Base-by-base conservation (phyloP, 2,797 vertebrate genomes). In the Pangasius mekongensis region DNA sequence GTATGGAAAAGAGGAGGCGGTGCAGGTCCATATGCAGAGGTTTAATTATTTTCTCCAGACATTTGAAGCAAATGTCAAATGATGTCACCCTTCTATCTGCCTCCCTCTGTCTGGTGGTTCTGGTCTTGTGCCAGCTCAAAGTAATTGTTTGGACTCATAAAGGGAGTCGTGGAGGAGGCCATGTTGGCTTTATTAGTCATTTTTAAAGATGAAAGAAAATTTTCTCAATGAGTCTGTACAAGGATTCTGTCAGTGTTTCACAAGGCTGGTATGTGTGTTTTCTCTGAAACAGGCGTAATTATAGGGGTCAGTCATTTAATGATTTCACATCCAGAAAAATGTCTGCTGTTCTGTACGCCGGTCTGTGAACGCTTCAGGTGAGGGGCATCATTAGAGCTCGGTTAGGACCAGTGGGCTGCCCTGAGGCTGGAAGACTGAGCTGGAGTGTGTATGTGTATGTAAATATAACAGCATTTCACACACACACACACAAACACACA, bases 21-120 rank as follows among this genome's bases (percentile, higher is more conserved):
- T 52, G 14, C 62, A 87, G 85, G 83, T 87, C 85, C 58, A 81
- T 73, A 90, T 89, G 89, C 84, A 73, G 64, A 87, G 76, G 86
- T 52, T 90, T 85, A 85, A 85, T 91, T 84, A 52, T 90, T 88
- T 89, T 90, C 88, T 87, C 66, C 67, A 81, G 82, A 89, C 87
- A 92, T 91, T 91, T 86, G 77, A 90, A 87, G 90, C 89, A 93
- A 93, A 92, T 91, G 87, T 93, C 92, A 93, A 92, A 91, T 91
- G 91, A 91, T 93, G 91, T 91, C 91, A 91, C 89, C 87, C 54
- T 87, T 86, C 77, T 87, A 88, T 89, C 85, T 83, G n/a, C 71
- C 87, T 83, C 83, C 60, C 71, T 74, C 88, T 88, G 85, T 81
- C 87, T 88, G 86, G 88, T 91, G 88, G 84, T 76, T 88, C 86